Base-by-base conservation (phyloP, 2,888 invertebrate species). In the Oscheius sp. region DNA sequence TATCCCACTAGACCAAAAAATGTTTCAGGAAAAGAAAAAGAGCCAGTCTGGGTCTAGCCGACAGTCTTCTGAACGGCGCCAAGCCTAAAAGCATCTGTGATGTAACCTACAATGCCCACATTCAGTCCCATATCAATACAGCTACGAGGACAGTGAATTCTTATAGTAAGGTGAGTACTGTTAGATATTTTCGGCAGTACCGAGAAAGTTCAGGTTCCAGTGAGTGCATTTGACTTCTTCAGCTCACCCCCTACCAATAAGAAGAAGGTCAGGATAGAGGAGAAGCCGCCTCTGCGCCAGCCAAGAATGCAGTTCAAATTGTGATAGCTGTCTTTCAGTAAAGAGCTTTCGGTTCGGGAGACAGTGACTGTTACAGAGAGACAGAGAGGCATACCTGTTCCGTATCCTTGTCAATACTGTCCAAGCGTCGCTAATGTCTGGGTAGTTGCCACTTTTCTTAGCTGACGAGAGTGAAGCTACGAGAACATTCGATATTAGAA, bases 101-200 rank as follows among this genome's bases (percentile, higher is more conserved):
- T 2, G 57, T 68, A 11, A 48, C 74, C 3, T 58, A 74, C 68
- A 68, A 37, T 51, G 74, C 74, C 53, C 74, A 74, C 47, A 68
- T 74, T 21, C 74, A 74, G 55, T 74, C 74, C 11, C 74, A 74
- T 29, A 74, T 74, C 55, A 74, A 74, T 47, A 74, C 74, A 7
- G 66, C 74, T 5, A 68, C 66, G 13, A 47, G 53, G 21, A 13
- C n/a, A 32, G 62, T 62, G 1, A 21, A 21, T 59, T 21, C 48
- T 21, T 59, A 70, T 29, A 21, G 37, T 21, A 58, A 70, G 59
- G 70, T 59, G 11, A 9, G 37, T 37, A 33, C n/a, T 53, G 13
- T 7, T 7, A 13, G 3, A n/a, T 7, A 5, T 42, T 62, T 3
- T 62, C 33, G 21, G 2, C 5, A 9, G 2, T 35, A 42, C 9